Base-by-base conservation (phyloP, 2,888 invertebrate genomes). In the Himalopsyche tibetana region DNA sequence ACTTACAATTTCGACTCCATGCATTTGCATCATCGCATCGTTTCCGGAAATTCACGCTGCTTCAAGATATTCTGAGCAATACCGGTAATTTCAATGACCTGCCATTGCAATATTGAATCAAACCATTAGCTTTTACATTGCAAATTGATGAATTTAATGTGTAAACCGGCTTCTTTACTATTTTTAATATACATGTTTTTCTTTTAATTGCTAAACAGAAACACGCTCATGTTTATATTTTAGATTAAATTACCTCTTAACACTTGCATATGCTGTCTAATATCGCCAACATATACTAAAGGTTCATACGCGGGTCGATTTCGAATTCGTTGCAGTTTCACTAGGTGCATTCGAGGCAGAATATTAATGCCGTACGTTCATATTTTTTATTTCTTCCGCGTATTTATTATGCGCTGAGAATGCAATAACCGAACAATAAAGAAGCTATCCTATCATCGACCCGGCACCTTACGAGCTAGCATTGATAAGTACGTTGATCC, bases 361-460 rank as follows among this genome's bases (percentile, higher is more conserved):
- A 74, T 74, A 74, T 74, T 38, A 74, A 74, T 74, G 28, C 12
- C 74, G 28, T 74, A 36, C 74, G 74, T 36, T 36, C 74, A 74
- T 74, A 74, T 74, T 74, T 74, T 51, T 51, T 74, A 74, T 74
- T 74, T 74, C 74, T 74, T 74, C 74, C 74, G 74, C 74, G 74
- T 74, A 74, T 74, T 19, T 74, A 28, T 74, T 74, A 74, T 74
- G 74, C 74, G 15, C 36, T 15, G 74, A 36, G 74, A 74, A 74
- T 74, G 36, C 12, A 28, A 28, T 12, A 74, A 36, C 11, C 28
- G 15, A 36, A 74, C 15, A 74, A 74, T 74, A 74, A 51, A 36
- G 15, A 36, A 74, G 28, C 74, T 36, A 74, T 74, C 74, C 28
- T 74, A 38, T 74, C 28, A 74, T 74, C 74, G 74, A 36, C 74